Conservation (phyloP, 1,140 invertebrate species). For the Saxidomus purpurata region DNA sequence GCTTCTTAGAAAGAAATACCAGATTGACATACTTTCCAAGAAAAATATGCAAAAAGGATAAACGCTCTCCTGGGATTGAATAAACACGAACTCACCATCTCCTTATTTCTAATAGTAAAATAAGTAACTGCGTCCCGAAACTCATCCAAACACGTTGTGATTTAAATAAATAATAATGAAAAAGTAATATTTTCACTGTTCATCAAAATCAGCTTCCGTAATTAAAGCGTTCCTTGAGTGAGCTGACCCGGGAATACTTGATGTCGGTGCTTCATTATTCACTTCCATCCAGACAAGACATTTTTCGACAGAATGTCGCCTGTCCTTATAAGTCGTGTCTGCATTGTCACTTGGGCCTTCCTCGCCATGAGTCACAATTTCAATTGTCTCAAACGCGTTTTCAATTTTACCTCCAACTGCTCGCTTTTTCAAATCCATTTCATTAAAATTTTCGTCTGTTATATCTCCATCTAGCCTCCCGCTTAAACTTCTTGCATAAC, state of each 20-base stretch:
- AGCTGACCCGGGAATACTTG: background rate
- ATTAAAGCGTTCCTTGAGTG: background rate
- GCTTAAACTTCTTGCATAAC: background rate
- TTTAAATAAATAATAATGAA: too few species aligned
- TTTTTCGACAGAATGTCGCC: slow-evolving; percentile 75
- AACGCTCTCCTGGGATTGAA: too few species aligned
- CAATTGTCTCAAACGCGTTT: slow-evolving; percentile 71
- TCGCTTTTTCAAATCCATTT: slow-evolving; percentile 41
- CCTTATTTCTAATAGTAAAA: too few species aligned
- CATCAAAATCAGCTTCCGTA: background rate
- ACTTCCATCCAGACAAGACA: slow-evolving; percentile 79
- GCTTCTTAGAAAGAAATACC: too few species aligned
- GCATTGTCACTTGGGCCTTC: background rate
- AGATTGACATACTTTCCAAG: too few species aligned
- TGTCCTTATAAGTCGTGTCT: slow-evolving; percentile 47
- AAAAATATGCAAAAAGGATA: too few species aligned
- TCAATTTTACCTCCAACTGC: slow-evolving; percentile 69
- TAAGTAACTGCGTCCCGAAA: too few species aligned
- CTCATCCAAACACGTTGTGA: too few species aligned
- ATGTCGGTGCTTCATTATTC: slow-evolving; percentile 43
- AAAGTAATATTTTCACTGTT: background rate
- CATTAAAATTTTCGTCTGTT: slow-evolving; percentile 51
- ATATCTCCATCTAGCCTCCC: slow-evolving; percentile 67
- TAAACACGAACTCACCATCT: too few species aligned
- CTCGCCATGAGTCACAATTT: slow-evolving; percentile 68